Conservation (phyloP, 2,888 invertebrate genomes). For the Nudaria mundana region DNA sequence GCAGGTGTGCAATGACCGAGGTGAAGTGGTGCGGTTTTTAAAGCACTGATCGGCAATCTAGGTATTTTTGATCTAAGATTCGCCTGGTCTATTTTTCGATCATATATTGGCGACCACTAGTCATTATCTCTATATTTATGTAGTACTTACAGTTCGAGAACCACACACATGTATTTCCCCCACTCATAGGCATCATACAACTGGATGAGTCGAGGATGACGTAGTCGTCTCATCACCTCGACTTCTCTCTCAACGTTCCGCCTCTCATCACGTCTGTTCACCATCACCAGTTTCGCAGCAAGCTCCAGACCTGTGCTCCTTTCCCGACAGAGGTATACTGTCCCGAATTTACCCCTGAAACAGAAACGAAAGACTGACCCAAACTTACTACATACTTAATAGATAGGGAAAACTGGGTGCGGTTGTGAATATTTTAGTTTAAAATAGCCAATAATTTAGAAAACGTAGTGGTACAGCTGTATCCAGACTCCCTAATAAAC, state of each 20-base stretch:
- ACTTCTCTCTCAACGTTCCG: slow-evolving; percentile 97
- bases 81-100: too few species aligned
- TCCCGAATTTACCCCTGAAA: slow-evolving; percentile 97
- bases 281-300: slow-evolving; percentile 96
- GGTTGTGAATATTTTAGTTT: neutral
- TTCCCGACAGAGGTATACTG: slow-evolving; percentile 95
- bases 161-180: slow-evolving; percentile 96
- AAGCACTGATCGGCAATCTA: too few species aligned
- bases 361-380: neutral
- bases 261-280: slow-evolving; percentile 91
- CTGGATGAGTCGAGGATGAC: slow-evolving; percentile 97
- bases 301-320: slow-evolving; percentile 89
- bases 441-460: too few species aligned
- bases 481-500: too few species aligned
- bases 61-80: too few species aligned
- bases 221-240: slow-evolving; percentile 96
- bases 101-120: too few species aligned
- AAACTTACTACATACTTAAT: too few species aligned
- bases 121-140: too few species aligned
- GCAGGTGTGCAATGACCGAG: too few species aligned
- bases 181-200: slow-evolving; percentile 98
- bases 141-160: slow-evolving; percentile 97
- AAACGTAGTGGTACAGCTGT: too few species aligned
- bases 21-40: too few species aligned
- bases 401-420: too few species aligned